phyloP scores from a whole-genome alignment of 2,888 invertebrate genomes.

The Allacma fusca region DNA sequence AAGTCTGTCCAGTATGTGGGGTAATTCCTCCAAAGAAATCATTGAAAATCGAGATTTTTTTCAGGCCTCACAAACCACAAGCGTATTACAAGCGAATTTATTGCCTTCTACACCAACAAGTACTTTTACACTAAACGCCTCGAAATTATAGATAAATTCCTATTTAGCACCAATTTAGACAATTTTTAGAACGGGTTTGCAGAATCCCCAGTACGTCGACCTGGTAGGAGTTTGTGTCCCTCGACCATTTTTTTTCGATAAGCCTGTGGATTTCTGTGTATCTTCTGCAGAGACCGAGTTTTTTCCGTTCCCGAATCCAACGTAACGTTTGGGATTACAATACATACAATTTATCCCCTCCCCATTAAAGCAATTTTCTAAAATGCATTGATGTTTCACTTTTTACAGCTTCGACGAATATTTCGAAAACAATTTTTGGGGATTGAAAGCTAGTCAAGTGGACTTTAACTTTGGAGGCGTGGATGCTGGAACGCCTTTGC shows the following conservation, averaged over 20 bases:
- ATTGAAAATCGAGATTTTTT: slow-evolving; percentile 45
- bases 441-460: slow-evolving; percentile 48
- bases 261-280: slow-evolving; percentile 49
- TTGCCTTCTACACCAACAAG: slow-evolving; percentile 54
- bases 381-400: neutral
- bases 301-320: slow-evolving; percentile 48
- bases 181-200: neutral
- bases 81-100: slow-evolving; percentile 54
- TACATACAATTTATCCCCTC: neutral
- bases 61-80: slow-evolving; percentile 51
- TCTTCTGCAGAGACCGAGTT: slow-evolving; percentile 41
- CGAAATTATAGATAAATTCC: too few relatives aligned
- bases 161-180: too few relatives aligned
- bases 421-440: slow-evolving; percentile 47
- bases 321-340: slow-evolving; percentile 34
- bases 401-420: slow-evolving; percentile 48
- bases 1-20: slow-evolving; percentile 53
- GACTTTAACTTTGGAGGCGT: slow-evolving; percentile 51
- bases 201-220: slow-evolving; percentile 53
- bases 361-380: neutral
- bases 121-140: neutral
- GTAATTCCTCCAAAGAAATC: slow-evolving; percentile 44
- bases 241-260: slow-evolving; percentile 44
- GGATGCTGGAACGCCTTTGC: neutral
- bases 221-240: slow-evolving; percentile 53